Evolutionary conservation across 2,113 vertebrate species (phyloP).

Genomic region (Jacana jacana): DNA sequence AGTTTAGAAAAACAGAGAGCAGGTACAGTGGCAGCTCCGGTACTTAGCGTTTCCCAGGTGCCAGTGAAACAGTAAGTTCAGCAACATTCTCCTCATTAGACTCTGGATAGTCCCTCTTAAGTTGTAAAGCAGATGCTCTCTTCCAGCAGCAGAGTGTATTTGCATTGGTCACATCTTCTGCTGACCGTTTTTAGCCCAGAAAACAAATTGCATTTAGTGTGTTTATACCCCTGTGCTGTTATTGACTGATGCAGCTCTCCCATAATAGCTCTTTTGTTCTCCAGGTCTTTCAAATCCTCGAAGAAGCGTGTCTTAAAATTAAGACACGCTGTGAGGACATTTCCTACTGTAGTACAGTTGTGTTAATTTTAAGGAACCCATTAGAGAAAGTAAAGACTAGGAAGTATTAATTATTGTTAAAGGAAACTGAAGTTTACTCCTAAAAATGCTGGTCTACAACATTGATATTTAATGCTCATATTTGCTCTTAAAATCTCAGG

Average conservation of each 20-base stretch:
- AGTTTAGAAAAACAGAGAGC: slow-evolving; percentile 28
- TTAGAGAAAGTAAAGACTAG: neutral
- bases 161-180: neutral
- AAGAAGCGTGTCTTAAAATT: neutral
- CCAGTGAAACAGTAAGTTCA: slow-evolving; percentile 20
- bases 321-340: neutral
- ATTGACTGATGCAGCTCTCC: neutral
- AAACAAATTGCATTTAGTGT: neutral
- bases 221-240: neutral
- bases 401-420: neutral
- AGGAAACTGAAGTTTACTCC: neutral
- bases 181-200: neutral
- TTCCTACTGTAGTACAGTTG: neutral
- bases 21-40: slow-evolving; percentile 42
- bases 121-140: neutral
- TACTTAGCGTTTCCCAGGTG: neutral
- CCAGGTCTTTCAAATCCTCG: neutral
- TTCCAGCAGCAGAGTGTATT: neutral
- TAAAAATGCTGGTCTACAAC: neutral
- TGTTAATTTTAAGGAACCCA: neutral
- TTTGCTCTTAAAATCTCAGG: neutral
- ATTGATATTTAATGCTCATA: neutral
- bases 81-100: neutral
- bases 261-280: neutral
- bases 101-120: neutral